Evolutionary conservation across 1,140 invertebrate species (phyloP), one percentile per base, ranked within the genome.

Genomic region (Homarus americanus): DNA sequence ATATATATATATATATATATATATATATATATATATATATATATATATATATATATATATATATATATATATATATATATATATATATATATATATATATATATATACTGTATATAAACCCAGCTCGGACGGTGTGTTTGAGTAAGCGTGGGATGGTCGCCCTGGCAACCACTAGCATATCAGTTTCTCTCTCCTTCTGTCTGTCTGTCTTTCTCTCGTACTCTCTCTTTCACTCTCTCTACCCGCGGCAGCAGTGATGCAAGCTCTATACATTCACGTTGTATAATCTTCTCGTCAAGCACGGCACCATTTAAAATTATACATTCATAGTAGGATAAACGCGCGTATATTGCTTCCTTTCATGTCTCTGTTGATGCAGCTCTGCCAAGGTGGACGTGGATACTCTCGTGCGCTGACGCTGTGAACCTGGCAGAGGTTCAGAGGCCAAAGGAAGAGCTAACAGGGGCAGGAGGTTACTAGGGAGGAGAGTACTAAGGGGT

Each of bases 301-400:
- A 9, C 15, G n/a, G 40, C 9, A 15, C 1, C 34, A 38, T 63
- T 78, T 40, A 78, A 78, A 78, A 78, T 78, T 44, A 78, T 78
- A 78, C 75, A 78, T 78, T 78, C 40, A 78, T 44, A 44, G 75
- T 20, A 41, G 34, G 75, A 44, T 78, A 78, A 78, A 78, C 75
- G 75, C 9, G 15, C 40, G 41, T 41, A 20, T 78, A 78, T 40
- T 44, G 3, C 38, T 38, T 78, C 20, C 75, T 78, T 76, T 78
- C 75, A 63, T 28, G 80, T 36, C 49, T 38, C 9, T 36, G 24
- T 36, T 15, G 17, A 32, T 53, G 17, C 53, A 9, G 36, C 49
- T 44, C 4, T 24, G 28, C 36, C 15, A 82, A 34, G 58, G n/a
- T n/a, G n/a, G n/a, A n/a, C n/a, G n/a, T n/a, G n/a, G n/a, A n/a